Base-by-base conservation (phyloP, 2,888 invertebrate species). In the Rhamphomyia laevipes region DNA sequence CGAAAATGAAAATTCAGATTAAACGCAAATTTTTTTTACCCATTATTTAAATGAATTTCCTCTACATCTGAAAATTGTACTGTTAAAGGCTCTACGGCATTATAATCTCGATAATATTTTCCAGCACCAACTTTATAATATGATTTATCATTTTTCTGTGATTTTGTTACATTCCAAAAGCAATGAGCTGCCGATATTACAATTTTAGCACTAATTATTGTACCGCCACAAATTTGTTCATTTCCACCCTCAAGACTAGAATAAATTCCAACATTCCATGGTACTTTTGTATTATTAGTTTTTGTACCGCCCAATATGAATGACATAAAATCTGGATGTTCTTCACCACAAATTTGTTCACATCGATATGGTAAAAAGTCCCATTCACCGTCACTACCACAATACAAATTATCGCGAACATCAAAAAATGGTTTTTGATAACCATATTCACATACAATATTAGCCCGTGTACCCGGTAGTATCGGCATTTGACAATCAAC, bases 191-290 rank as follows among this genome's bases (percentile, higher is more conserved):
- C 58, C 13, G 60, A 51, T 27, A 63, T 47, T 0, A 63, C 46
- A 6, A 62, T 46, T 44, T 61, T 63, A 0, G 61, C 58, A 45
- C 53, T 58, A 4, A 62, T 51, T 16, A 63, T 59, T 7, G 61
- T 58, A 6, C 62, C 62, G 31, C 61, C 61, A 44, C 63, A 62
- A 4, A 56, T 50, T 9, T 58, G 55, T 16, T 23, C 11, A 27
- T 37, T 45, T 7, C 11, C 16, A 1, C 35, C 37, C 18, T 47
- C 58, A 3, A 10, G 21, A 2, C 41, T 49, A 17, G 35, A 37
- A 46, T 58, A 62, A 23, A 64, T 56, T 30, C 58, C 63, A 4
- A 61, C 62, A 16, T 63, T 50, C 67, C 66, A 67, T 7, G 66
- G 67, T 5, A 58, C 58, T 23, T 51, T 30, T 2, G 52, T 44